These are phyloP conservation scores for Drosophila mimica DNA, from an alignment of 2,888 invertebrate species.

Conservation along the genomic window DNA sequence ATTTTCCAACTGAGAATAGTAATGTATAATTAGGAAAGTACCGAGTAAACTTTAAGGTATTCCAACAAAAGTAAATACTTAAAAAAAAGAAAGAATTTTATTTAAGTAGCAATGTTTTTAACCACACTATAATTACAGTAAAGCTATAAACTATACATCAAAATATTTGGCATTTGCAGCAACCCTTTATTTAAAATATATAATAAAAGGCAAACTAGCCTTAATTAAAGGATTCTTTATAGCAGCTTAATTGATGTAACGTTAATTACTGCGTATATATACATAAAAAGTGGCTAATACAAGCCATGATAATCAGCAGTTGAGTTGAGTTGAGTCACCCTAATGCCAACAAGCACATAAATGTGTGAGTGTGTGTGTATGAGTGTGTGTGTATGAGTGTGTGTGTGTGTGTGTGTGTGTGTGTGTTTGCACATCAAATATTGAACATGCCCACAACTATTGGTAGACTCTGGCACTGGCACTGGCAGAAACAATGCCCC, in stretches of 20 bases:
- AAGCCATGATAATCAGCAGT: conserved; percentile 41
- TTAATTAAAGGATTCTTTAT: conserved; percentile 27
- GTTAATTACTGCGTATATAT: conserved; percentile 31
- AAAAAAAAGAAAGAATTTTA: background rate
- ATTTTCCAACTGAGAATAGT: background rate
- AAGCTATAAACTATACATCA: background rate
- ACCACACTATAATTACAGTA: conserved; percentile 3
- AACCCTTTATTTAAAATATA: conserved; percentile 19
- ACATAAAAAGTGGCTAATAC: conserved; percentile 9
- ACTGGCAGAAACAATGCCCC: conserved; percentile 39
- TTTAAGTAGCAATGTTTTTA: background rate
- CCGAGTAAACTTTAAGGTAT: no score
- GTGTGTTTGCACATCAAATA: conserved; percentile 68
- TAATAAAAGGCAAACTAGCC: background rate
- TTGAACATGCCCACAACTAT: conserved; percentile 75
- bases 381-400: no score
- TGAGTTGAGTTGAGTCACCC: conserved; percentile 50
- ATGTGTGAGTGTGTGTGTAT: no score
- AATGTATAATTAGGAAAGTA: background rate
- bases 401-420: background rate
- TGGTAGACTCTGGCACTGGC: conserved; percentile 48
- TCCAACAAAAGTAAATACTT: background rate
- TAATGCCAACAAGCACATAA: conserved; percentile 26
- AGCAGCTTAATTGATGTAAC: conserved; percentile 32
- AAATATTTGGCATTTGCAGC: background rate